Evolutionary conservation across 2,888 invertebrate genomes (phyloP), one percentile per base, ranked within the genome.

Genomic region (Mesoligia furuncula): DNA sequence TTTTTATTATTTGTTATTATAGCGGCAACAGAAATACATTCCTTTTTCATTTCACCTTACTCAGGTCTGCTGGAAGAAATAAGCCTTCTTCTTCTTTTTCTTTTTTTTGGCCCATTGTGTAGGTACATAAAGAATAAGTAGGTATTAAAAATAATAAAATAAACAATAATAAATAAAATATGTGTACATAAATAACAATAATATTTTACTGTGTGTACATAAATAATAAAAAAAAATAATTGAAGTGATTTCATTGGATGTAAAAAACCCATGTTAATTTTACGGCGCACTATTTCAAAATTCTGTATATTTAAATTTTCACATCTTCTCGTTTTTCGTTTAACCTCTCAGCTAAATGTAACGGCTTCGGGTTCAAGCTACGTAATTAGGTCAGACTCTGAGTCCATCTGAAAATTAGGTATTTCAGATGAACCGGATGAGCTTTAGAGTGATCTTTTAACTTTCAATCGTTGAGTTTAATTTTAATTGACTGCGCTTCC

Each of bases 401-500:
- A 54, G 65, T 78, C 67, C 75, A 68, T 84, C 76, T 73, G n/a
- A 36, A 81, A 74, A 79, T 79, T 81, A 76, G 78, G 71, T 78
- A 62, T 79, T 84, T 75, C 59, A 84, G 70, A 81, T 45, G 74
- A 70, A 31, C 59, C 24, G 73, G n/a, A 5, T 62, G n/a, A 84
- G 78, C 67, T 75, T 84, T 39, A n/a, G 64, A 77, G 73, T 81
- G 62, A 85, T 73, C 68, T 85, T 84, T 78, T 85, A 84, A 84
- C 82, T 81, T 80, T 45, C 39, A 72, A 85, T 69, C 73, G 73
- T 66, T 20, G 71, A 85, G 71, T 81, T 77, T 65, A 62, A 78
- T 73, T 69, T 76, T 61, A 73, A 85, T 68, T 77, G 65, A 81
- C 57, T 74, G 79, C 66, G 64, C 45, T 67, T 27, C 20, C 11